phyloP scores from a whole-genome alignment of 2,113 vertebrate genomes.

The Ictidomys tridecemlineatus region DNA sequence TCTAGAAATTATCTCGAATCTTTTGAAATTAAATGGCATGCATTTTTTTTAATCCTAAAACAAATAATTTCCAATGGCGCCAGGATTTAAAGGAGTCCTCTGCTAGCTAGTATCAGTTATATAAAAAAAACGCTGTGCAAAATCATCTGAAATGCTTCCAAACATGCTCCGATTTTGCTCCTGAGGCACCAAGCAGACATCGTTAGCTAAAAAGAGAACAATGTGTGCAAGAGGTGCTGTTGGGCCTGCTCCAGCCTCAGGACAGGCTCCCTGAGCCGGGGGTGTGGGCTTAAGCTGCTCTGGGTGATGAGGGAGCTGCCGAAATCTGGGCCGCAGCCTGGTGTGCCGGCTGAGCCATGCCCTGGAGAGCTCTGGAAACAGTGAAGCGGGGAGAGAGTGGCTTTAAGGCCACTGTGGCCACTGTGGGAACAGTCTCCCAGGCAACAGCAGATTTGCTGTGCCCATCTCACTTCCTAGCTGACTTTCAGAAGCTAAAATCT shows the following conservation, averaged over 20 bases:
- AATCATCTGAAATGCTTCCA: neutral
- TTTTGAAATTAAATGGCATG: neutral
- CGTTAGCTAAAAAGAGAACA: neutral
- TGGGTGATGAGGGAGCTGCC: fast-evolving
- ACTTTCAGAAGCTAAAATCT: constrained; percentile 10
- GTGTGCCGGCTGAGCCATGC: neutral
- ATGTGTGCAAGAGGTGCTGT: neutral
- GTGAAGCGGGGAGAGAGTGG: neutral
- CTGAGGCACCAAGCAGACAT: neutral
- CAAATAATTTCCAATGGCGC: neutral
- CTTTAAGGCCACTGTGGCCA: neutral
- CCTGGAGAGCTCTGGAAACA: neutral
- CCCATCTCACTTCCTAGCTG: neutral
- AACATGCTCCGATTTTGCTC: neutral
- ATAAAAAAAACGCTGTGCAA: neutral
- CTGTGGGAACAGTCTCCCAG: neutral
- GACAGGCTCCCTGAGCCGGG: too few relatives aligned
- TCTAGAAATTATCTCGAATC: constrained; percentile 32
- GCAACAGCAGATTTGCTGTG: neutral
- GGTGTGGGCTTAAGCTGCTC: fast-evolving
- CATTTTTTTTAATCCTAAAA: neutral
- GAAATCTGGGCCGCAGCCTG: neutral
- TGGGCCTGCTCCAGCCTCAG: neutral
- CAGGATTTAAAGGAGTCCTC: neutral
- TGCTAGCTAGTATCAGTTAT: neutral